Evolutionary conservation across 2,113 vertebrate genomes (phyloP).

Genomic region (Calidris pygmaea): DNA sequence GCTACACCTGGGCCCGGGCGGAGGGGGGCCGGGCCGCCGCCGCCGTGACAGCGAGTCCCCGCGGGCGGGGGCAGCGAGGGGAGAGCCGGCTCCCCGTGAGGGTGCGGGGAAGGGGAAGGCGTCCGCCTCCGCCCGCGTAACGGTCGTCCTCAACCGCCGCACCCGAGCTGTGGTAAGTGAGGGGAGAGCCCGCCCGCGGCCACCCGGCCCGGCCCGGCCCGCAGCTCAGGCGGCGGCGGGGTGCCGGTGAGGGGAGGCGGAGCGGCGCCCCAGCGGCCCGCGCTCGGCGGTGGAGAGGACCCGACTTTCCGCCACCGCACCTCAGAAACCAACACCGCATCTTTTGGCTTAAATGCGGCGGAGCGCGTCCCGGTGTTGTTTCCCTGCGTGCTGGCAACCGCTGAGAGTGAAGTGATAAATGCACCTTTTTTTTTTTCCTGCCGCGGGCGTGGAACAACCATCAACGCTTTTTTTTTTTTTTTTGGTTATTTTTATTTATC

Average conservation of each 20-base stretch:
- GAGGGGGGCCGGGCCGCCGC: neutral
- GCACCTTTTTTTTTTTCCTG: neutral
- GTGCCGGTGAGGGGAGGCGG: neutral
- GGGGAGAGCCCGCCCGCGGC: too few relatives aligned
- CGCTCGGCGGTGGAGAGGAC: neutral
- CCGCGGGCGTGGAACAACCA: neutral
- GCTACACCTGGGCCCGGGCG: neutral
- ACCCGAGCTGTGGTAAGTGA: neutral
- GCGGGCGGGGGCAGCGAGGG: neutral
- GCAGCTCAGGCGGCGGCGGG: neutral
- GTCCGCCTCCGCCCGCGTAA: neutral
- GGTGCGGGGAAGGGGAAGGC: neutral
- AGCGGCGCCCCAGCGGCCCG: neutral
- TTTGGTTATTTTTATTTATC: neutral
- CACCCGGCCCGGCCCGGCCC: neutral
- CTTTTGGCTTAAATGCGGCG: neutral
- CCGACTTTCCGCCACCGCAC: neutral
- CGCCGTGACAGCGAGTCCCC: neutral
- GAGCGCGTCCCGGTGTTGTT: neutral
- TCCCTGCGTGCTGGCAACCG: neutral
- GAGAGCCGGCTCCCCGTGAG: neutral
- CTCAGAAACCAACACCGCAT: neutral
- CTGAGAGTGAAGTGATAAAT: neutral
- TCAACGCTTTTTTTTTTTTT: neutral
- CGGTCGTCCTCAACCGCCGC: neutral